Conservation (phyloP, 2,888 invertebrate species). For the Leptothorax acervorum region DNA sequence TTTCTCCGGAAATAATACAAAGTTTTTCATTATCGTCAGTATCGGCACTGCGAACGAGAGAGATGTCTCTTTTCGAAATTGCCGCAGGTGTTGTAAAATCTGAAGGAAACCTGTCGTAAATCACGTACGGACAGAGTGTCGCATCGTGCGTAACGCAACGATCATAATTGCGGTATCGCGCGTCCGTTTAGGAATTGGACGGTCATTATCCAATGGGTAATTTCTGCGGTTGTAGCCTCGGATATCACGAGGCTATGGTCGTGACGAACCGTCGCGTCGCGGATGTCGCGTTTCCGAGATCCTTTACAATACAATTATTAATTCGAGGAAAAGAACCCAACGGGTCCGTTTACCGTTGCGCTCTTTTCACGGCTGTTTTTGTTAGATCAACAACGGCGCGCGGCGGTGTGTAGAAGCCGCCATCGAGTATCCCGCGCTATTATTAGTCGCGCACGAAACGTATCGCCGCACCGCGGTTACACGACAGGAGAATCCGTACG, state of each 20-base stretch:
- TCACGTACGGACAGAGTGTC: background rate
- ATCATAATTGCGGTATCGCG: constrained; percentile 18
- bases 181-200: constrained; percentile 25
- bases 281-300: constrained; percentile 47
- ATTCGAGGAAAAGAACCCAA: constrained; percentile 41
- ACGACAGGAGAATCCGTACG: background rate
- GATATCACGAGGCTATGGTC: constrained; percentile 10
- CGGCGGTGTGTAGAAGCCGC: constrained; percentile 17
- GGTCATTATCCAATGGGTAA: constrained; percentile 26
- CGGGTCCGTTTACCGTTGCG: constrained; percentile 54
- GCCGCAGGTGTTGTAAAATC: background rate
- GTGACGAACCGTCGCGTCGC: constrained; percentile 34
- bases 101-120: background rate
- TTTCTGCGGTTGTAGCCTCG: constrained; percentile 23
- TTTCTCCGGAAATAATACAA: background rate
- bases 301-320: constrained; percentile 51
- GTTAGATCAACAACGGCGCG: constrained; percentile 31
- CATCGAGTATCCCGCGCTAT: constrained; percentile 25
- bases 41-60: background rate
- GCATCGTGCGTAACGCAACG: constrained; percentile 9
- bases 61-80: background rate
- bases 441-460: constrained; percentile 43
- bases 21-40: background rate
- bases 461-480: background rate
- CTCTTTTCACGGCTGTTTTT: constrained; percentile 52